phyloP scores from a whole-genome alignment of 2,888 invertebrate genomes.

The Pristionchus fissidentatus region DNA sequence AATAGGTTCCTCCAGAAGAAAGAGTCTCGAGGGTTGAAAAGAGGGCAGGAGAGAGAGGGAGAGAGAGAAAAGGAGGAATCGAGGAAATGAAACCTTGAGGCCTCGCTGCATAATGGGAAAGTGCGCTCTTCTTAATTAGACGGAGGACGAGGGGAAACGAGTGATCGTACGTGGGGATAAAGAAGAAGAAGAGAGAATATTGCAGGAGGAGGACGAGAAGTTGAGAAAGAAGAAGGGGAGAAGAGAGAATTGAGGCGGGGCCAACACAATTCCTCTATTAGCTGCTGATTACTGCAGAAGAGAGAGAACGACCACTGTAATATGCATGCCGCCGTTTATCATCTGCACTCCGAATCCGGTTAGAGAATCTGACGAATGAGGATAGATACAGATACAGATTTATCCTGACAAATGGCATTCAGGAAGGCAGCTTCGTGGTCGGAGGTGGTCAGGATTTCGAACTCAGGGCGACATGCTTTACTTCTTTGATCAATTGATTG shows the following conservation, averaged over 20 bases:
- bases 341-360: too few species aligned
- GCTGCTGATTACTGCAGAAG: not conserved
- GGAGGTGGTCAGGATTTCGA: too few species aligned
- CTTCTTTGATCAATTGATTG: too few species aligned
- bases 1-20: not conserved
- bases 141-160: not conserved
- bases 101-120: not conserved
- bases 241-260: conserved; percentile 26
- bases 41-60: not conserved
- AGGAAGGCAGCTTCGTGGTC: too few species aligned
- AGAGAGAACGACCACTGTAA: not conserved
- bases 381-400: too few species aligned
- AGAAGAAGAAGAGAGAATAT: not conserved
- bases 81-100: conserved; percentile 40
- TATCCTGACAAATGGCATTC: too few species aligned
- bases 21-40: not conserved
- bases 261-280: not conserved
- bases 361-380: too few species aligned
- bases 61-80: not conserved
- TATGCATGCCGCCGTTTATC: too few species aligned
- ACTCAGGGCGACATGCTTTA: too few species aligned
- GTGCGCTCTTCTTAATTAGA: conserved; percentile 31
- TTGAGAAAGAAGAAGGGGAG: not conserved
- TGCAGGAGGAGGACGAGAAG: not conserved
- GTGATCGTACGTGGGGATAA: conserved; percentile 39